Evolutionary conservation across 2,797 vertebrate species (phyloP), one percentile per base, ranked within the genome.

Genomic region (Enteromius unitaeniatus): DNA sequence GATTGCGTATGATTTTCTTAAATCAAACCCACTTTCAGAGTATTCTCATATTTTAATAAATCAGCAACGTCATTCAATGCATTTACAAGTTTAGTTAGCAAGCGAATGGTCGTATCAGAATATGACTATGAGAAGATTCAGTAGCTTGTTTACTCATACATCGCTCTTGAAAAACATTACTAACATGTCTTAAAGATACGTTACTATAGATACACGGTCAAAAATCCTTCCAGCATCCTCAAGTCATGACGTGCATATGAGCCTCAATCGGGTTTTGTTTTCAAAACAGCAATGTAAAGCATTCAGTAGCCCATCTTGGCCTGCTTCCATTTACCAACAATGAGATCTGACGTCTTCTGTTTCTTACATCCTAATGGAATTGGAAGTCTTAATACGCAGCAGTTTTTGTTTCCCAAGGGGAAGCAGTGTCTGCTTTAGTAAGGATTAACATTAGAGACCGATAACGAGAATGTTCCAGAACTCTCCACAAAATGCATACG

Each of bases 1-100:
- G 92, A 79, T 75, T 78, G 87, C 87, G 85, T 85, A n/a, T 58
- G 82, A 23, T 72, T 81, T 82, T 75, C 74, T 76, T 67, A 78
- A 72, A 79, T 47, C 15, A 19, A 37, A 81, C 47, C 75, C 19
- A 58, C 60, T 34, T 62, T 28, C 55, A 58, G 49, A 19, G n/a
- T 15, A 31, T 83, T 45, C 37, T 3, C 40, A 10, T 42, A 10
- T 28, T 45, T 7, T 13, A 58, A 70, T 13, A 58, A 70, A 64
- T 9, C 9, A 53, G 21, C 3, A 6, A 28, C 13, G 21, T 4
- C 6, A 68, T 58, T 55, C 2, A 67, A 42, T 31, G 17, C 2
- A 5, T 53, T 26, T 26, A 21, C 21, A 14, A 7, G 31, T 65
- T 67, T 31, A 65, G 14, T 19, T 62, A 68, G 23, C 13, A 82